A percentile compares a stretch with the other conserved stretches of the same genome.
Evolutionary conservation across 2,113 vertebrate genomes (phyloP).

Genomic region (Noturus placidus): DNA sequence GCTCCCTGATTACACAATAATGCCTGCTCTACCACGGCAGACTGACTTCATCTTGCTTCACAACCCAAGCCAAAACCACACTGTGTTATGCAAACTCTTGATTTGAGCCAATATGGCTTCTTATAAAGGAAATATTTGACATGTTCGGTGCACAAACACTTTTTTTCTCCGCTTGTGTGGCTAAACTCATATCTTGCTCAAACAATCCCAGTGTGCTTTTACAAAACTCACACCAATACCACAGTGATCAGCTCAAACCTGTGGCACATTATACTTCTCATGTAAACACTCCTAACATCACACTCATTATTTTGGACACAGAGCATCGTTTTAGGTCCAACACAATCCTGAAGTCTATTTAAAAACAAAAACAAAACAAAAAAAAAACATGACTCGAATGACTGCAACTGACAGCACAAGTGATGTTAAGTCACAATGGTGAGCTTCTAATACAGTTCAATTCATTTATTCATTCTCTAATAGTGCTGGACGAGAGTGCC

Average conservation of each 20-base stretch:
- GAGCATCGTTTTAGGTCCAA: not conserved
- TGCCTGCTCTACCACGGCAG: not conserved
- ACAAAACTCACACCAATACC: not conserved
- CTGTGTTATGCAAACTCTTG: not conserved
- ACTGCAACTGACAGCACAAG: not conserved
- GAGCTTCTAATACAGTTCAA: slow-evolving; percentile 26
- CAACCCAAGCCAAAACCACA: slow-evolving; percentile 28
- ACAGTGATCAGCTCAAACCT: not conserved
- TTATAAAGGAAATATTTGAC: not conserved
- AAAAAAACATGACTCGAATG: too few species aligned
- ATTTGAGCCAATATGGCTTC: slow-evolving; percentile 17
- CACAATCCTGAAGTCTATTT: not conserved
- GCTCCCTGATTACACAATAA: not conserved
- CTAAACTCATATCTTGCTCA: not conserved
- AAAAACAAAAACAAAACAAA: not conserved
- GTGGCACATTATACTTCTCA: not conserved
- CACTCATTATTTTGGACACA: not conserved
- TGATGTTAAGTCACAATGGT: not conserved
- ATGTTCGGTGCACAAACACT: not conserved
- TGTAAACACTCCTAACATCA: not conserved
- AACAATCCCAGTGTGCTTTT: not conserved
- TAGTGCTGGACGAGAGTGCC: not conserved
- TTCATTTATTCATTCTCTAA: not conserved
- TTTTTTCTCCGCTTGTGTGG: not conserved
- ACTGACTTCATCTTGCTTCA: slow-evolving; percentile 5